Conservation (phyloP, 2,797 vertebrate species). For the Manis crassicaudata region DNA sequence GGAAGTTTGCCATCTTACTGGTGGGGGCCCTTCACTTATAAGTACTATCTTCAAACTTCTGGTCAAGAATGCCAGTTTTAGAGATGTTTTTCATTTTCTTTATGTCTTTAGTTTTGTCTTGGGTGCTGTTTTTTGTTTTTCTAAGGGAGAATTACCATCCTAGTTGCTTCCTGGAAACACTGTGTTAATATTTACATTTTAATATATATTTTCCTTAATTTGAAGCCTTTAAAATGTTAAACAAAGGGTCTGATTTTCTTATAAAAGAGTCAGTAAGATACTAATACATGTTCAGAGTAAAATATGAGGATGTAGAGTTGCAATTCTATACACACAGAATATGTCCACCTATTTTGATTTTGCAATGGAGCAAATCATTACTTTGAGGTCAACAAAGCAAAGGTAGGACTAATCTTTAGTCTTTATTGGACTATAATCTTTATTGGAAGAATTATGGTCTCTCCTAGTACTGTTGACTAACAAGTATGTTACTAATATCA, state of each 20-base stretch:
- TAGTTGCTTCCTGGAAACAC: conserved; percentile 29
- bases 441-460: background rate
- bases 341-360: background rate
- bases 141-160: conserved; percentile 23
- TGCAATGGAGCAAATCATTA: background rate
- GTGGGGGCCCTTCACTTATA: background rate
- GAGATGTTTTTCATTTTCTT: conserved; percentile 23
- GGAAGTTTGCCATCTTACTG: no score
- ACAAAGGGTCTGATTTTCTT: conserved; percentile 21
- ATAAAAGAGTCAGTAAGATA: background rate
- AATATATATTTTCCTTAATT: background rate
- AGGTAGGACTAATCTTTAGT: background rate
- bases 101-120: conserved; percentile 8
- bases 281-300: background rate
- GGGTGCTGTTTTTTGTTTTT: conserved; percentile 30
- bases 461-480: background rate
- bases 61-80: background rate
- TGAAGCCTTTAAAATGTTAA: conserved; percentile 33
- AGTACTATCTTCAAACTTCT: background rate
- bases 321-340: background rate
- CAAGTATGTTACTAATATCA: background rate
- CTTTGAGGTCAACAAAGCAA: conserved; percentile 2
- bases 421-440: background rate
- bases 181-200: conserved; percentile 17
- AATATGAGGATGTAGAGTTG: background rate